Conservation (phyloP, 2,888 invertebrate species). For the Harmothoe impar region DNA sequence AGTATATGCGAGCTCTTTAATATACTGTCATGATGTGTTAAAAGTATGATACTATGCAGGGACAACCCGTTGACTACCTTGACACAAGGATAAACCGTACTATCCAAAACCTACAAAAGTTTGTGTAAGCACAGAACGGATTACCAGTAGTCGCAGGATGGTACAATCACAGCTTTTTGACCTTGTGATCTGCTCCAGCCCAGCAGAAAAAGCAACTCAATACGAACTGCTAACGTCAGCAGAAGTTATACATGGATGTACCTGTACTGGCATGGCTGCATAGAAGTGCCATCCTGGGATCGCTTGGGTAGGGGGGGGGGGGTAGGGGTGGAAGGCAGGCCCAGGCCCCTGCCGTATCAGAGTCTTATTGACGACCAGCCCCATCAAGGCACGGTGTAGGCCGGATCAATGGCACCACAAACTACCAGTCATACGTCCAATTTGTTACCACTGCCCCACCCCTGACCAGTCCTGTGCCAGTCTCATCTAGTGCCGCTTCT, state of each 20-base stretch:
- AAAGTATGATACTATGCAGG: no score
- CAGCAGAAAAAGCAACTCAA: background rate
- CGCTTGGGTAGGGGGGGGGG: background rate
- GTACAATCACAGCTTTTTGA: no score
- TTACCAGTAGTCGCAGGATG: no score
- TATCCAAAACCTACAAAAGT: no score
- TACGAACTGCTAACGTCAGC: slow-evolving; percentile 2
- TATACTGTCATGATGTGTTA: no score
- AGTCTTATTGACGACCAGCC: background rate
- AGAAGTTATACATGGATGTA: background rate
- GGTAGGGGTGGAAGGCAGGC: background rate
- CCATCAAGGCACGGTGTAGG: slow-evolving; percentile 11
- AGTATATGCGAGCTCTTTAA: no score
- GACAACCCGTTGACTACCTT: no score
- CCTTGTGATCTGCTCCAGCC: background rate
- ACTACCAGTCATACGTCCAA: slow-evolving; percentile 33
- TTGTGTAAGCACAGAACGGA: no score
- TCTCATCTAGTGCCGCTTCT: background rate
- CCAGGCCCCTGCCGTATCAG: background rate
- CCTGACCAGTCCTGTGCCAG: slow-evolving; percentile 1
- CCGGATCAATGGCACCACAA: slow-evolving; percentile 19
- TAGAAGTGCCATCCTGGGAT: background rate
- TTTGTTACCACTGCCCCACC: slow-evolving; percentile 37
- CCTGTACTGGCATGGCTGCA: background rate
- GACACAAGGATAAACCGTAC: no score